phyloP scores from a whole-genome alignment of 2,888 invertebrate species.

The Eurois occulta region DNA sequence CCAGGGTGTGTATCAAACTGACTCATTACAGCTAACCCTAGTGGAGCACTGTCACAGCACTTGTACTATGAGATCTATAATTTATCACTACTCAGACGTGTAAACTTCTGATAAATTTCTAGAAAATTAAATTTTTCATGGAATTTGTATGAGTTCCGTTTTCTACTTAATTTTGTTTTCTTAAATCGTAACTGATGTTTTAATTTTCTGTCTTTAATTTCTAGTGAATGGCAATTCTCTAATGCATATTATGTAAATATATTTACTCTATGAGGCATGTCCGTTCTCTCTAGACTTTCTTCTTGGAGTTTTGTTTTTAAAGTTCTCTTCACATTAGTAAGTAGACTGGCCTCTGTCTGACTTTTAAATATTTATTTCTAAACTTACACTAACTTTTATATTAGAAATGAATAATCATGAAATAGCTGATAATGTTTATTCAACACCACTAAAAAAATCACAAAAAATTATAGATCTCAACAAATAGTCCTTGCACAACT shows the following conservation, averaged over 20 bases:
- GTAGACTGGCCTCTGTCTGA: conserved; percentile 25
- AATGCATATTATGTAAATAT: background rate
- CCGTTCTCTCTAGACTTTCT: conserved; percentile 32
- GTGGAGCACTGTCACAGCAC: conserved; percentile 88
- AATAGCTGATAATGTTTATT: conserved; percentile 4
- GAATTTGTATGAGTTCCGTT: background rate
- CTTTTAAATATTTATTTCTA: conserved; percentile 1
- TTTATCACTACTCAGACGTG: conserved; percentile 61
- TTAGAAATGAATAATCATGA: conserved; percentile 13
- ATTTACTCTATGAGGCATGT: conserved; percentile 39
- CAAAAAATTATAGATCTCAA: conserved; percentile 85
- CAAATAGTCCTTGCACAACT: conserved; percentile 86
- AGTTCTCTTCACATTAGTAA: conserved; percentile 5
- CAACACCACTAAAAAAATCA: background rate
- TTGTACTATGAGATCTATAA: conserved; percentile 85
- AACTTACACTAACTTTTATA: background rate
- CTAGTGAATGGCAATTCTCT: conserved; percentile 30
- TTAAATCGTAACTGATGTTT: background rate
- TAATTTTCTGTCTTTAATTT: conserved; percentile 30
- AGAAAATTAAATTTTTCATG: background rate
- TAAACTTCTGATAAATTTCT: background rate
- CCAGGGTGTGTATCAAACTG: conserved; percentile 95
- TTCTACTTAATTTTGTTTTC: background rate
- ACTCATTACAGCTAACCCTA: conserved; percentile 87
- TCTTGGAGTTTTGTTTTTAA: background rate